phyloP scores from a whole-genome alignment of 2,113 vertebrate genomes.

The Oreochromis niloticus region DNA sequence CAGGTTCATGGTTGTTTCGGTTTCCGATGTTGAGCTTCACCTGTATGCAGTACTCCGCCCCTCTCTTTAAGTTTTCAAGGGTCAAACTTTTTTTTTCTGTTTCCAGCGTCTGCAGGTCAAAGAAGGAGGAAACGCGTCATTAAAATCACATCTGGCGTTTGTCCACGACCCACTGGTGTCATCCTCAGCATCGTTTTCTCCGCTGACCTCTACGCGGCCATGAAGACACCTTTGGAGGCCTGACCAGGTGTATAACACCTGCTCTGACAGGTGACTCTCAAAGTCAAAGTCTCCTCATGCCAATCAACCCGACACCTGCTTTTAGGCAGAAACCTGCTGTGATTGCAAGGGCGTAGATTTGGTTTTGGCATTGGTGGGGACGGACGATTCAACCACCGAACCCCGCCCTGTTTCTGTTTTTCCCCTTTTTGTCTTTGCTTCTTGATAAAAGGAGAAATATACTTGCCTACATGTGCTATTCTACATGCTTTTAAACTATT shows the following conservation, averaged over 20 bases:
- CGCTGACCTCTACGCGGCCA: neutral
- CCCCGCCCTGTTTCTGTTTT: too few species aligned
- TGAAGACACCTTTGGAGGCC: too few species aligned
- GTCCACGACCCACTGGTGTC: neutral
- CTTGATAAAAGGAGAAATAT: too few species aligned
- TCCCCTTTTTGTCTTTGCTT: too few species aligned
- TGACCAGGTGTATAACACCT: too few species aligned
- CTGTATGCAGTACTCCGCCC: slow-evolving; percentile 50
- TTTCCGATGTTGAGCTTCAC: fast-evolving
- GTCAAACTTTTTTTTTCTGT: fast-evolving
- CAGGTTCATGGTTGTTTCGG: fast-evolving
- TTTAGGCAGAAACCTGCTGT: neutral
- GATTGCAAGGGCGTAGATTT: neutral
- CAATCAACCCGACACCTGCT: neutral
- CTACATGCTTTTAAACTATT: too few species aligned
- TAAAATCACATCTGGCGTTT: neutral
- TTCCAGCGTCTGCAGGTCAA: neutral
- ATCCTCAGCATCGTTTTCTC: neutral
- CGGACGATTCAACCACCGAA: too few species aligned
- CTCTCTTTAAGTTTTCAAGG: neutral
- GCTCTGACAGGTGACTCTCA: neutral
- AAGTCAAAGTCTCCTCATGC: neutral
- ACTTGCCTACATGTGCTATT: too few species aligned
- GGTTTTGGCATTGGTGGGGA: too few species aligned
- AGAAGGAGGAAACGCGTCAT: neutral